Conservation (phyloP, 1,140 invertebrate species). For the Nasonia longicornis region DNA sequence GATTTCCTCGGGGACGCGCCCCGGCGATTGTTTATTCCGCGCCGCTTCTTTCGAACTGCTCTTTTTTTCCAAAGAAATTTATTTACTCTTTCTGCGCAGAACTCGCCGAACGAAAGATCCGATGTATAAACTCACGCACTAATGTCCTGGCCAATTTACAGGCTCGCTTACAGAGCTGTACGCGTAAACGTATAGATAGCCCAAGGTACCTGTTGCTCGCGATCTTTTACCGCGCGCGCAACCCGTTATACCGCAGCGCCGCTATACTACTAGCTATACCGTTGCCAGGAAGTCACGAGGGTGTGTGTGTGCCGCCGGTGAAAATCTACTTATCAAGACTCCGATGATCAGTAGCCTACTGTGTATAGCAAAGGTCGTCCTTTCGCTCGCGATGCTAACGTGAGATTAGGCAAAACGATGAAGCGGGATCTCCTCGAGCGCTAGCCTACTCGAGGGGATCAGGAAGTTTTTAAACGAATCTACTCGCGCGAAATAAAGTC, state of each 20-base stretch:
- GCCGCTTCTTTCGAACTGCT: not conserved
- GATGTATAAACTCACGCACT: not conserved
- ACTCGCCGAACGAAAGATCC: not conserved
- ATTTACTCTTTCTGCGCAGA: not conserved
- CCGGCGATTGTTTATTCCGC: not conserved
- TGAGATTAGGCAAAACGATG: too few relatives aligned
- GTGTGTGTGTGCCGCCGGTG: too few relatives aligned
- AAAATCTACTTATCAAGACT: too few relatives aligned
- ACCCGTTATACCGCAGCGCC: not conserved
- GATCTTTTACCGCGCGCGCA: conserved; percentile 2
- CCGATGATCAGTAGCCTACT: too few relatives aligned
- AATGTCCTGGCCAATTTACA: not conserved
- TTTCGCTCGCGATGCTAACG: too few relatives aligned
- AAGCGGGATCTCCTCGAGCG: too few relatives aligned
- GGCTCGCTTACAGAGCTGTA: not conserved
- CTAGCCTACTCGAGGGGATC: too few relatives aligned
- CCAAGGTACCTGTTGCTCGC: conserved; percentile 18
- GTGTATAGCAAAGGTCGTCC: too few relatives aligned
- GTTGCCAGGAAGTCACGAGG: too few relatives aligned
- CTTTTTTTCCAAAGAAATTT: not conserved
- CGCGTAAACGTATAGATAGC: not conserved
- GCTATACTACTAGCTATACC: not conserved
- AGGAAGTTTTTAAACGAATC: too few relatives aligned
- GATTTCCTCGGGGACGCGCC: not conserved
- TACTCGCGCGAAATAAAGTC: too few relatives aligned